phyloP scores from a whole-genome alignment of 1,140 invertebrate genomes.

The Meloidogyne hapla region DNA sequence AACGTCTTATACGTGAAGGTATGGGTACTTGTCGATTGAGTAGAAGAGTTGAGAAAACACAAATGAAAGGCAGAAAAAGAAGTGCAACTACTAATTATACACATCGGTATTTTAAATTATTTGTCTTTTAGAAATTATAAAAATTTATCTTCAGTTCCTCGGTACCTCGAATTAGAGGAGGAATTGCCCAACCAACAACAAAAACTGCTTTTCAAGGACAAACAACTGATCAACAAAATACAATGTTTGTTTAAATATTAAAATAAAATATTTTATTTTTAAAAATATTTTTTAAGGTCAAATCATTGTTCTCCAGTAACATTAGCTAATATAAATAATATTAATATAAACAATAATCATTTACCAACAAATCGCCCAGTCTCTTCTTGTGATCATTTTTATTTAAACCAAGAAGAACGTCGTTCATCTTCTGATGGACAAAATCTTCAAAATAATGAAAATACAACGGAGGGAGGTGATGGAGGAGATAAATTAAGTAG shows the following conservation, averaged over 20 bases:
- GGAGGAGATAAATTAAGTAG: not conserved
- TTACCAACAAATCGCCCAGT: not conserved
- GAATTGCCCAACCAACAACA: constrained; percentile 13
- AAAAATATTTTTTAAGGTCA: not conserved
- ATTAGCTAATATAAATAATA: not conserved
- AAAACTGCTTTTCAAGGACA: not conserved
- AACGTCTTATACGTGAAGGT: constrained; percentile 59
- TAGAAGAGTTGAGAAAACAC: constrained; percentile 58
- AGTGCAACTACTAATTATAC: constrained; percentile 41
- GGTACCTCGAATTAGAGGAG: constrained; percentile 4
- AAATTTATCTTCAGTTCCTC: constrained; percentile 9
- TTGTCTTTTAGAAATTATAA: not conserved
- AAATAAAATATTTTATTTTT: not conserved
- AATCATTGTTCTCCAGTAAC: constrained; percentile 1
- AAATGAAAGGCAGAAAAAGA: constrained; percentile 41
- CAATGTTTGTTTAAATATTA: not conserved
- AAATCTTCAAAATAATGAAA: not conserved
- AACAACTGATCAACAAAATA: not conserved
- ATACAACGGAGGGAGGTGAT: not conserved
- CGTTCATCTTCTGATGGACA: not conserved
- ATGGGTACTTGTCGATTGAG: constrained; percentile 53
- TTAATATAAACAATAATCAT: not conserved
- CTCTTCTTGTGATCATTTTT: not conserved
- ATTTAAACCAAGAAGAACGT: not conserved
- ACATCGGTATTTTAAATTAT: constrained; percentile 15